These are phyloP conservation scores for Parnassius apollo DNA, from an alignment of 2,888 invertebrate species.

Conservation along the genomic window DNA sequence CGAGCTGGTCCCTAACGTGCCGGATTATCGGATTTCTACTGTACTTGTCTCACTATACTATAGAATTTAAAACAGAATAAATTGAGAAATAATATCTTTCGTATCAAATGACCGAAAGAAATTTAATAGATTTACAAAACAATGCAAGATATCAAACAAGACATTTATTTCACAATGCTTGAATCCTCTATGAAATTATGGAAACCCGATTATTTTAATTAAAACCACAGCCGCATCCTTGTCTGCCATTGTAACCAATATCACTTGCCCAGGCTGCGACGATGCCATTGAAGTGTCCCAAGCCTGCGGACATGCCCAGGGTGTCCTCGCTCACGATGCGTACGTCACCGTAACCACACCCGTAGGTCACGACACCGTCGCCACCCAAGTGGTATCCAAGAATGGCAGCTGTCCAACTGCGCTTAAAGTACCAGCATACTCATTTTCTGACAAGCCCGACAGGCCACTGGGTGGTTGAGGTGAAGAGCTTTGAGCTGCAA, in stretches of 20 bases:
- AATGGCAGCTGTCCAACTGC: slow-evolving; percentile 35
- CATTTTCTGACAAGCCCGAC: slow-evolving; percentile 35
- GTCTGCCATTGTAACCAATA: background rate
- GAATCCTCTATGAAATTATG: too few species aligned
- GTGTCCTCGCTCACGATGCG: slow-evolving; percentile 27
- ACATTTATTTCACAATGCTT: too few species aligned
- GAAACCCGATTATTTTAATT: too few species aligned
- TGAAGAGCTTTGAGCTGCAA: slow-evolving; percentile 15
- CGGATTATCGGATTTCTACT: too few species aligned
- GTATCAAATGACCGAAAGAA: too few species aligned
- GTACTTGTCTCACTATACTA: too few species aligned
- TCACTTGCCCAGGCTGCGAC: background rate
- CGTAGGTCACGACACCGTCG: slow-evolving; percentile 29
- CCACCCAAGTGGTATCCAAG: slow-evolving; percentile 33
- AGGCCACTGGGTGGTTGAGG: slow-evolving; percentile 11
- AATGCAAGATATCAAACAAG: too few species aligned
- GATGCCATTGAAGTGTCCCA: background rate
- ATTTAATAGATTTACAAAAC: too few species aligned
- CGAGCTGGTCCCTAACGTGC: too few species aligned
- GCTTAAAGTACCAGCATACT: slow-evolving; percentile 37
- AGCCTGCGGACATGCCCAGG: background rate
- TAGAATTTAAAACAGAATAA: too few species aligned
- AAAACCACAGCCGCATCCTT: slow-evolving; percentile 10
- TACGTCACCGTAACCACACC: slow-evolving; percentile 31
- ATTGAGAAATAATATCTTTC: too few species aligned